phyloP scores from a whole-genome alignment of 2,888 invertebrate genomes.

The Drosophila limbata region DNA sequence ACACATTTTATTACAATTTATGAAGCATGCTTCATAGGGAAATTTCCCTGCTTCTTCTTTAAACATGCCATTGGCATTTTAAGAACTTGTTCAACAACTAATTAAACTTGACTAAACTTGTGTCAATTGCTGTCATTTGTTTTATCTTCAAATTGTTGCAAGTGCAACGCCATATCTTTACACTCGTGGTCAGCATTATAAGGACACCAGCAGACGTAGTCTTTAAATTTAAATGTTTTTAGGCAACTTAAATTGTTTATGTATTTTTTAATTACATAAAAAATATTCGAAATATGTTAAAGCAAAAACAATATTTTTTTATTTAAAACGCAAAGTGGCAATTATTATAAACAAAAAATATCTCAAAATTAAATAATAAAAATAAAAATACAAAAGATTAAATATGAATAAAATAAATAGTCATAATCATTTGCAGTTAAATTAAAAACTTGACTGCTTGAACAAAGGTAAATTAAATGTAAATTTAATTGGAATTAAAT shows the following conservation, averaged over 20 bases:
- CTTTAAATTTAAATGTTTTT: neutral
- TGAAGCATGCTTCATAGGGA: conserved; percentile 5
- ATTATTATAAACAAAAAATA: no score
- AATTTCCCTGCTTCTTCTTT: neutral
- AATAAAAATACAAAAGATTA: no score
- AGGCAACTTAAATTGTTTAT: neutral
- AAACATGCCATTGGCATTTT: conserved; percentile 2
- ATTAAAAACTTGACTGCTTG: no score
- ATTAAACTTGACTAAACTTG: conserved; percentile 25
- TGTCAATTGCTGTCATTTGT: conserved; percentile 26
- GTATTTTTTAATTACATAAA: no score
- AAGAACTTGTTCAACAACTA: conserved; percentile 17
- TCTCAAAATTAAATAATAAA: no score
- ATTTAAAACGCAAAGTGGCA: no score
- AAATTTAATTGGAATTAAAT: no score
- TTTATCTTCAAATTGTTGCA: conserved; percentile 25
- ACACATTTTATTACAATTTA: conserved; percentile 23
- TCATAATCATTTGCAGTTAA: no score
- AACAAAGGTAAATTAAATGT: no score
- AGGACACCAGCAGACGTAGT: neutral
- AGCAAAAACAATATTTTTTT: no score
- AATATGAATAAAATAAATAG: no score
- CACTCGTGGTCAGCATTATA: neutral
- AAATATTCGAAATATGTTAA: no score
- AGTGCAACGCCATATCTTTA: neutral